A percentile compares a stretch with the other conserved stretches of the same genome.
Evolutionary conservation across 2,888 invertebrate genomes (phyloP).

Genomic region (Mythimna albipuncta): DNA sequence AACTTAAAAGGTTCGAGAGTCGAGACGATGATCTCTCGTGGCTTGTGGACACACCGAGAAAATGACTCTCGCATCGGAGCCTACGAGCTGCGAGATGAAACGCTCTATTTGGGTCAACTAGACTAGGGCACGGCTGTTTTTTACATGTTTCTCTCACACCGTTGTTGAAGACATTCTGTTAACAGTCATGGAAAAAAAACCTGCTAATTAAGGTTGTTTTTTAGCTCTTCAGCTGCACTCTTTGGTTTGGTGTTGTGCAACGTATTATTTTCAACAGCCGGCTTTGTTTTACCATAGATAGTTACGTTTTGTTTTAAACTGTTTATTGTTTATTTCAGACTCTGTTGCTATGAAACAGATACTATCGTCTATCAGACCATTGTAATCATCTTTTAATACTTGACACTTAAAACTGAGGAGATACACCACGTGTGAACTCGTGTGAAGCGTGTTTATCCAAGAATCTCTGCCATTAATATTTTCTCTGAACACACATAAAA

Average conservation of each 20-base stretch:
- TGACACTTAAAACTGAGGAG: conserved; percentile 45
- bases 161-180: conserved; percentile 59
- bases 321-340: conserved; percentile 7
- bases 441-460: conserved; percentile 39
- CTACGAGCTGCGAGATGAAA: conserved; percentile 69
- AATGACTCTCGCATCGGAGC: conserved; percentile 67
- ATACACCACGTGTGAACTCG: conserved; percentile 48
- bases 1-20: conserved; percentile 40
- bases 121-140: conserved; percentile 66
- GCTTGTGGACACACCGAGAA: conserved; percentile 62
- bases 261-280: background rate
- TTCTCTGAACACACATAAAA: conserved; percentile 59
- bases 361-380: conserved; percentile 9
- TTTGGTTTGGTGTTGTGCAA: background rate
- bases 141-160: conserved; percentile 62
- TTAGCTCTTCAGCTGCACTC: conserved; percentile 32
- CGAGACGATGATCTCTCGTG: conserved; percentile 59
- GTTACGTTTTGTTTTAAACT: background rate
- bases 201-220: conserved; percentile 68
- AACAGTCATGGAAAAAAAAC: conserved; percentile 58
- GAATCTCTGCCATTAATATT: conserved; percentile 54
- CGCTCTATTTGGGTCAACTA: conserved; percentile 80
- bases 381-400: conserved; percentile 34
- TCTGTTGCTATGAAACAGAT: conserved; percentile 10
- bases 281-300: conserved; percentile 1